Conservation (phyloP, 1,140 invertebrate genomes). For the Cyrtorhinus lividipennis region DNA sequence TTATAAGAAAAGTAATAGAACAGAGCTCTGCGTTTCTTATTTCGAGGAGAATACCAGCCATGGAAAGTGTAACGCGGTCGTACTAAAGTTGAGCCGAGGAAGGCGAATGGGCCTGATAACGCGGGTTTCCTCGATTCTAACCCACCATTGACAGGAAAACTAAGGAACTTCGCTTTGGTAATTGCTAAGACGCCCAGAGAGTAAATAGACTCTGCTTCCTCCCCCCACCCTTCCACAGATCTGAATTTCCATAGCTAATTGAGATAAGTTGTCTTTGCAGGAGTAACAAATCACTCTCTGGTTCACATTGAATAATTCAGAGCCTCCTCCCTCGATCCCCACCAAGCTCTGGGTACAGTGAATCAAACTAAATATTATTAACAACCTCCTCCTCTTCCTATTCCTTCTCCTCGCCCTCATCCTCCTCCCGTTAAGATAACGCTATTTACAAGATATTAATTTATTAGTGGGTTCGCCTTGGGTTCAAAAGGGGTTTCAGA, state of each 20-base stretch:
- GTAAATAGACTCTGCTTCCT: not conserved
- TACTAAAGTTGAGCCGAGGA: no score
- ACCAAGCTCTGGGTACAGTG: not conserved
- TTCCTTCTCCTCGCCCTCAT: no score
- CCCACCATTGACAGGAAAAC: slow-evolving; percentile 1
- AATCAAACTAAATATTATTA: slow-evolving; percentile 10
- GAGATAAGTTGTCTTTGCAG: slow-evolving; percentile 6
- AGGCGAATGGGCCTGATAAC: no score
- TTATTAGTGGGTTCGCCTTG: not conserved
- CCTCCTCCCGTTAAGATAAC: not conserved
- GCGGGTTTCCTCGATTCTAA: no score
- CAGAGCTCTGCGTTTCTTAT: no score
- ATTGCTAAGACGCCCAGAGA: slow-evolving; percentile 2
- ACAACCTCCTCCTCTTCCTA: not conserved
- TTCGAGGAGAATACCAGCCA: no score
- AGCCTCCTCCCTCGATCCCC: not conserved
- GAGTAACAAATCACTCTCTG: slow-evolving; percentile 8
- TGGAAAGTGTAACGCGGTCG: no score
- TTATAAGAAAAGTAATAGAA: no score
- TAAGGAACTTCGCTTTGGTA: slow-evolving; percentile 1
- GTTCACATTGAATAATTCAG: slow-evolving; percentile 8
- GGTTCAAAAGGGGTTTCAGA: not conserved
- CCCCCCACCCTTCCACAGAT: not conserved
- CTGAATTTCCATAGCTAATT: slow-evolving; percentile 8
- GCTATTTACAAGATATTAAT: slow-evolving; percentile 9